A percentile compares a stretch with the other conserved stretches of the same genome.
These are phyloP conservation scores for Pelosia muscerda DNA, from an alignment of 2,888 invertebrate species.

Conservation along the genomic window DNA sequence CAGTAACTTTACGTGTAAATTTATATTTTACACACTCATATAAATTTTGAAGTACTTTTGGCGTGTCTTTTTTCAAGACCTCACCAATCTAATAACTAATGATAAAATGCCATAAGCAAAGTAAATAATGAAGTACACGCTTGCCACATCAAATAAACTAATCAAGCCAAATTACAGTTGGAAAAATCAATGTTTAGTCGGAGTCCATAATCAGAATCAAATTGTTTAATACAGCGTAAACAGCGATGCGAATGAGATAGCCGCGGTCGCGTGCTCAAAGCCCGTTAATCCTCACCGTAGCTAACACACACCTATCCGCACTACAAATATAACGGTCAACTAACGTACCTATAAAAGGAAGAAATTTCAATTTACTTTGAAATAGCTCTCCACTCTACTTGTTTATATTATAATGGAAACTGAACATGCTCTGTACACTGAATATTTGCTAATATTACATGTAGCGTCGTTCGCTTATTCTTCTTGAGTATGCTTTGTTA, in stretches of 20 bases:
- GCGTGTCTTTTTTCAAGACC: neutral
- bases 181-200: slow-evolving; percentile 63
- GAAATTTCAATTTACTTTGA: slow-evolving; percentile 78
- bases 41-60: neutral
- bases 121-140: slow-evolving; percentile 7
- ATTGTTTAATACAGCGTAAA: slow-evolving; percentile 83
- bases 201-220: slow-evolving; percentile 80
- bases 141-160: neutral
- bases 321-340: slow-evolving; percentile 46
- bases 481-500: no score
- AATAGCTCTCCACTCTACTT: slow-evolving; percentile 60
- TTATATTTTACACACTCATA: neutral
- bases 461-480: slow-evolving; percentile 19
- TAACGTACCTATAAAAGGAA: slow-evolving; percentile 66
- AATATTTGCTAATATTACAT: slow-evolving; percentile 42
- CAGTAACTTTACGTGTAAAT: neutral
- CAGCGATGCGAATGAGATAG: slow-evolving; percentile 80
- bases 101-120: neutral
- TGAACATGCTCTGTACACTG: slow-evolving; percentile 51
- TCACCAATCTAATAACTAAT: neutral
- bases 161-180: slow-evolving; percentile 52
- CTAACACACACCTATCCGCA: slow-evolving; percentile 50
- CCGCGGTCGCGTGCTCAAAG: slow-evolving; percentile 71
- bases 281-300: slow-evolving; percentile 73
- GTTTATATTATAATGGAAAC: slow-evolving; percentile 60